Evolutionary conservation across 2,888 invertebrate species (phyloP).

Genomic region (Drosophila helvetica): DNA sequence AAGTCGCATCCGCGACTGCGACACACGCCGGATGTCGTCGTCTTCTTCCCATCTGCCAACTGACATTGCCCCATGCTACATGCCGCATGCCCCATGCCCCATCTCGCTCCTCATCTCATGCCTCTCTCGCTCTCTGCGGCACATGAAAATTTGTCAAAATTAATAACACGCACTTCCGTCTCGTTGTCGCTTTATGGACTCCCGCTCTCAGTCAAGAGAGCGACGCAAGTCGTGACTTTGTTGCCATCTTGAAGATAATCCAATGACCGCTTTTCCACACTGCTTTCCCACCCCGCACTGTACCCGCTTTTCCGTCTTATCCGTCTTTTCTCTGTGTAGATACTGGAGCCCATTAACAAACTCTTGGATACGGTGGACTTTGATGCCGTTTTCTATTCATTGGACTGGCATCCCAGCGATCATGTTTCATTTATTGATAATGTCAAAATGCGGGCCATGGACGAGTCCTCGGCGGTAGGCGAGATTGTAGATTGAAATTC

Average conservation of each 20-base stretch:
- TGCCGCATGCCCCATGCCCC: background rate
- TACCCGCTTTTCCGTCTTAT: no score
- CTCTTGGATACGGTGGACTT: slow-evolving; percentile 92
- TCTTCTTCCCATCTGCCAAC: slow-evolving; percentile 66
- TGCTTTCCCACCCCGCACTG: slow-evolving; percentile 1
- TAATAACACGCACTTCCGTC: slow-evolving; percentile 80
- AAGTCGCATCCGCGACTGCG: slow-evolving; percentile 78
- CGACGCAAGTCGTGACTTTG: slow-evolving; percentile 4
- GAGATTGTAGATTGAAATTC: slow-evolving; percentile 9
- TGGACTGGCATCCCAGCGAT: slow-evolving; percentile 97
- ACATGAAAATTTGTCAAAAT: slow-evolving; percentile 81
- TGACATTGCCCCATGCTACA: slow-evolving; percentile 35
- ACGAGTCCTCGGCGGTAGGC: slow-evolving; percentile 89
- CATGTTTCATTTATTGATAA: slow-evolving; percentile 97
- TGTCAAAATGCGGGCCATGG: slow-evolving; percentile 89
- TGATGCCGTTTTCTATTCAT: slow-evolving; percentile 95
- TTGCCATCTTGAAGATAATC: slow-evolving; percentile 32
- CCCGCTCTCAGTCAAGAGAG: slow-evolving; percentile 14
- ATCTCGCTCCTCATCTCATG: background rate
- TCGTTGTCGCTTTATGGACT: slow-evolving; percentile 67
- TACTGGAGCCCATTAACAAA: slow-evolving; percentile 95
- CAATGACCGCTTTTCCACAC: slow-evolving; percentile 33
- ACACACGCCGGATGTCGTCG: slow-evolving; percentile 77
- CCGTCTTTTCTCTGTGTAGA: slow-evolving; percentile 83
- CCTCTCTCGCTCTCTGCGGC: slow-evolving; percentile 14